Conservation (phyloP, 2,797 vertebrate genomes). For the Chanos chanos region DNA sequence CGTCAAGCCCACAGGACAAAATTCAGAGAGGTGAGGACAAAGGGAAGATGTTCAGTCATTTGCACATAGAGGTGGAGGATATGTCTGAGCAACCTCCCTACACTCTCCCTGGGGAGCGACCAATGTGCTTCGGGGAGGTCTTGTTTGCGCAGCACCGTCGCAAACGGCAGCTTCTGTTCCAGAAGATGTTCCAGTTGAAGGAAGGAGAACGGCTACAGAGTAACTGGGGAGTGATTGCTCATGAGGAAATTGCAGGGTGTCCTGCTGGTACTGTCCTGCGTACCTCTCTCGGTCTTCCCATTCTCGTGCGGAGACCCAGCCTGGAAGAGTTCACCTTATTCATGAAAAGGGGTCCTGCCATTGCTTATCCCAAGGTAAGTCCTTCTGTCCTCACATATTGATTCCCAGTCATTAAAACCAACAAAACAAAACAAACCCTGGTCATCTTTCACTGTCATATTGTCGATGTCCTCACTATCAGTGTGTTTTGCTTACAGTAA, state of each 20-base stretch:
- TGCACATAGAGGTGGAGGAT: background rate
- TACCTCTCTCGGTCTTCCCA: slow-evolving; percentile 48
- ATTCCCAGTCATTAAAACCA: background rate
- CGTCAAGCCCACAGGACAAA: no score
- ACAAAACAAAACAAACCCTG: background rate
- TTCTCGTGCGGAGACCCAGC: slow-evolving; percentile 75
- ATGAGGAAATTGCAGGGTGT: slow-evolving; percentile 68
- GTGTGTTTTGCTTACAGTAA: no score
- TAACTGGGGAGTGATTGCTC: slow-evolving; percentile 66
- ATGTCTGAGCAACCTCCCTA: background rate
- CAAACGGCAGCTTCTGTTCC: slow-evolving; percentile 59
- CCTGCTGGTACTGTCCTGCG: slow-evolving; percentile 65
- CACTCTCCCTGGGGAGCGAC: slow-evolving; percentile 50
- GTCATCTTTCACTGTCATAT: no score
- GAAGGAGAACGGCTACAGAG: slow-evolving; percentile 53
- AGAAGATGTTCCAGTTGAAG: slow-evolving; percentile 73
- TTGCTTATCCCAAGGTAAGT: slow-evolving; percentile 85
- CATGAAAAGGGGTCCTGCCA: slow-evolving; percentile 81
- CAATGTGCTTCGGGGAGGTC: slow-evolving; percentile 72
- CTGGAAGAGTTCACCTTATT: slow-evolving; percentile 83
- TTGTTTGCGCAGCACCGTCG: slow-evolving; percentile 69
- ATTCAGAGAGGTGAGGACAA: background rate
- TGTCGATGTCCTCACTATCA: no score
- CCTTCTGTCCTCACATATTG: background rate
- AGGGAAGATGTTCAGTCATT: background rate